Base-by-base conservation (phyloP, 2,113 vertebrate species). In the Megaceryle maxima region DNA sequence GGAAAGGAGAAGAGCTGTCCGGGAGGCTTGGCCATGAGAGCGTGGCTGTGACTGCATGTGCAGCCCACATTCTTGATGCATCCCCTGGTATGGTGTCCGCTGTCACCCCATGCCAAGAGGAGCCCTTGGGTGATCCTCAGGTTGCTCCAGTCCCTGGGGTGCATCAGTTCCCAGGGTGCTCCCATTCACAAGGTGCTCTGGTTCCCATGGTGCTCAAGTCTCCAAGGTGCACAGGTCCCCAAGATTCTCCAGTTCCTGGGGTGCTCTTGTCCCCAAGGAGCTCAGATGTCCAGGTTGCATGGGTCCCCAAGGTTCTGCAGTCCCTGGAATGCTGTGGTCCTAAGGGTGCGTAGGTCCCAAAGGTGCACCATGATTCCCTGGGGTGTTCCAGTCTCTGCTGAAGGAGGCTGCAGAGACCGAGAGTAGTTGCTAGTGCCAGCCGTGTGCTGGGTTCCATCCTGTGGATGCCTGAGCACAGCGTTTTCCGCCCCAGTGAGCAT, bases 21-120 rank as follows among this genome's bases (percentile, higher is more conserved):
- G 8, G 13, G 39, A 17, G 16, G 8, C 50, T 51, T 69, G 43
- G 39, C 28, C 21, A 1, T 22, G 48, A 69, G 4, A 60, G 11
- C 1, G 0, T 0, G 0, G 5, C 26, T 56, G 31, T 1, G 0
- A 73, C 10, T 1, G 0, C 13, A 28, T 16, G 12, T 70, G 19
- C 51, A 87, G 46, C 41, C 26, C 3, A 2, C 18, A 13, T 29
- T 51, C 21, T 37, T 24, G 26, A 10, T 53, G n/a, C 22, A 15
- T 67, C 6, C 44, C 18, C 11, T 1, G 9, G 5, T 2, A 1
- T 3, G 11, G 28, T 56, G 35, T 57, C 53, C 28, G 18, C 16
- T 2, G 4, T 10, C 10, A 19, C 43, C 11, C 43, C 1, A 1
- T 37, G 25, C 67, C 7, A 4, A 2, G 21, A 73, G 37, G 60